These are phyloP conservation scores for Eledone cirrhosa DNA, from an alignment of 2,888 invertebrate species.

Conservation along the genomic window DNA sequence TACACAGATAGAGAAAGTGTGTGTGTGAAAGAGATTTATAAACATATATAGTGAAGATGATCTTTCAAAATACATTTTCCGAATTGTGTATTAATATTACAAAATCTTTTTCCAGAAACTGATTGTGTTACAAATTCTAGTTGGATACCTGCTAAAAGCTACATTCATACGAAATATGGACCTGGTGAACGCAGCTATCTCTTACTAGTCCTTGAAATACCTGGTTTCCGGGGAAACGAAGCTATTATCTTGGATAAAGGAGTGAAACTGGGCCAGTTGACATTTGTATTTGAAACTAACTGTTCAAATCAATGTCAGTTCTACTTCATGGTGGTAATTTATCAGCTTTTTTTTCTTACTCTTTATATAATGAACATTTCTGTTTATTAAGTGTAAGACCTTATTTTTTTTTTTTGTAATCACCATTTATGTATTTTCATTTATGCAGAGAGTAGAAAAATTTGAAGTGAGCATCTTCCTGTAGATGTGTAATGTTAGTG, in stretches of 20 bases:
- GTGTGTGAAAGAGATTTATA: too few species aligned
- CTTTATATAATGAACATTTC: neutral
- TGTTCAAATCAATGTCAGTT: constrained; percentile 70
- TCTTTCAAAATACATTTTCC: too few species aligned
- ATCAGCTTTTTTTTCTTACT: neutral
- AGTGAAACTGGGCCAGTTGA: constrained; percentile 67
- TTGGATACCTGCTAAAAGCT: constrained; percentile 70
- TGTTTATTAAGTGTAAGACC: neutral
- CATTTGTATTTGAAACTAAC: constrained; percentile 70
- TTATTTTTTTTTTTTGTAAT: neutral
- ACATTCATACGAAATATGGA: constrained; percentile 69
- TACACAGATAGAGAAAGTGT: too few species aligned
- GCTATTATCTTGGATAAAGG: constrained; percentile 64
- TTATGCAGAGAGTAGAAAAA: neutral
- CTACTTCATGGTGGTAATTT: constrained; percentile 70
- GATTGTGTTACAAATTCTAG: constrained; percentile 66
- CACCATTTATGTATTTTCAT: too few species aligned
- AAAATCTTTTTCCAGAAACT: constrained; percentile 39
- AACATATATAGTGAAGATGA: too few species aligned
- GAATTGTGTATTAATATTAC: neutral
- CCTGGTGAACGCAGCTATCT: constrained; percentile 69
- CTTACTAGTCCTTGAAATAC: constrained; percentile 68
- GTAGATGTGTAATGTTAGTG: too few species aligned
- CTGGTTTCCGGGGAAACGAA: constrained; percentile 67
- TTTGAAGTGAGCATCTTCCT: neutral